phyloP scores from a whole-genome alignment of 2,888 invertebrate genomes.

The Busseola fusca region DNA sequence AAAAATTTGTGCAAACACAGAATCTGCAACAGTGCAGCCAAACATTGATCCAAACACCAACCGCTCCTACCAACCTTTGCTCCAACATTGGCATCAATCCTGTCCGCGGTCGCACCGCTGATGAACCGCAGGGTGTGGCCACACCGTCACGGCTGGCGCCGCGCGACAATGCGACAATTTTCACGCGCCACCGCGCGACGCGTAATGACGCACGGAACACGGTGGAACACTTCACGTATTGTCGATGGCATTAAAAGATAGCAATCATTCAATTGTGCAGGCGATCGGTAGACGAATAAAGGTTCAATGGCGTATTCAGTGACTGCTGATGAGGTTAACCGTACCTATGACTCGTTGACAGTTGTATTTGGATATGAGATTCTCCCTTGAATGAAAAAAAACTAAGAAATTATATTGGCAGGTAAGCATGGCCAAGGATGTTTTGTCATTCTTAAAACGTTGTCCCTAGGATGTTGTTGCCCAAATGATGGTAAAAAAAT shows the following conservation, averaged over 20 bases:
- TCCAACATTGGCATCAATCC: conserved; percentile 31
- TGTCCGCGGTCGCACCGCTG: conserved; percentile 52
- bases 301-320: conserved; percentile 30
- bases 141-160: conserved; percentile 70
- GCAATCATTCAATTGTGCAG: conserved; percentile 59
- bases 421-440: neutral
- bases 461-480: too few relatives aligned
- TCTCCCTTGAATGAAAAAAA: neutral
- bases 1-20: neutral
- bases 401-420: neutral
- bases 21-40: neutral
- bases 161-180: conserved; percentile 72
- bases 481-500: neutral
- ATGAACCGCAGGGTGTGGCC: conserved; percentile 71
- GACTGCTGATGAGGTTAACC: conserved; percentile 29
- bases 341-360: neutral
- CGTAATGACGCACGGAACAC: conserved; percentile 60
- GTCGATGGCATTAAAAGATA: conserved; percentile 58
- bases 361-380: neutral
- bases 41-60: conserved; percentile 14
- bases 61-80: conserved; percentile 9
- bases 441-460: too few relatives aligned
- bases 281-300: conserved; percentile 47
- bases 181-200: conserved; percentile 70
- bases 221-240: conserved; percentile 64